Conservation (phyloP, 2,113 vertebrate species). For the Phalacrocorax brasilianus region DNA sequence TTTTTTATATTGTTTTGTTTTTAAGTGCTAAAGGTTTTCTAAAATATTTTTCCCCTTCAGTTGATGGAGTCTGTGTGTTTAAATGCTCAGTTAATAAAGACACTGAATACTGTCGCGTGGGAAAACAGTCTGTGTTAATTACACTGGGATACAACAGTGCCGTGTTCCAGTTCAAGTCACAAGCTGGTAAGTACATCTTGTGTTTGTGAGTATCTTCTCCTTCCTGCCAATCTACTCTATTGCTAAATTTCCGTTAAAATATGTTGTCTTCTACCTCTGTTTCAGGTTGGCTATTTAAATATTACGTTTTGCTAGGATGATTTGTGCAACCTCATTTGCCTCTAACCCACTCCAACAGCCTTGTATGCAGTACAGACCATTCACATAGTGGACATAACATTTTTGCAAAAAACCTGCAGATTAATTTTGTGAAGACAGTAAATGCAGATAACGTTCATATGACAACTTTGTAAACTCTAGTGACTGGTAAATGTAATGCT, state of each 20-base stretch:
- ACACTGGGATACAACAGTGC: conserved; percentile 67
- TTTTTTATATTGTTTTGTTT: not conserved
- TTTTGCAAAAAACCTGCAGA: not conserved
- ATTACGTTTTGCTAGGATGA: not conserved
- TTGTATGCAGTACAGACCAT: not conserved
- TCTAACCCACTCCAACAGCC: not conserved
- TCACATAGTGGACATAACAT: not conserved
- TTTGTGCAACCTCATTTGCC: not conserved
- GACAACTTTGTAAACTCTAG: not conserved
- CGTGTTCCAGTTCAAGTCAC: conserved; percentile 76
- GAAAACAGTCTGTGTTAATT: conserved; percentile 79
- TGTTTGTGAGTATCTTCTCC: not conserved
- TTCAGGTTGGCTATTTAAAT: not conserved
- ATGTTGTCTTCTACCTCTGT: not conserved
- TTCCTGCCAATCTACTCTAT: not conserved
- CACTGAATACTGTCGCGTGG: conserved; percentile 76
- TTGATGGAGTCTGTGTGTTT: conserved; percentile 72
- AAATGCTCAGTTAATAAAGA: conserved; percentile 73
- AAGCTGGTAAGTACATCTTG: conserved; percentile 67
- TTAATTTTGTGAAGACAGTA: not conserved
- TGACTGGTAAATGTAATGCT: not conserved
- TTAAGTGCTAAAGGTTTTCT: not conserved
- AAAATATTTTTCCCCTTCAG: conserved; percentile 55
- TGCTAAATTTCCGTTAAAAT: not conserved
- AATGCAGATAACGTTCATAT: not conserved